A percentile compares a stretch with the other conserved stretches of the same genome.
phyloP scores from a whole-genome alignment of 2,888 invertebrate species.

The Colostygia pectinataria region DNA sequence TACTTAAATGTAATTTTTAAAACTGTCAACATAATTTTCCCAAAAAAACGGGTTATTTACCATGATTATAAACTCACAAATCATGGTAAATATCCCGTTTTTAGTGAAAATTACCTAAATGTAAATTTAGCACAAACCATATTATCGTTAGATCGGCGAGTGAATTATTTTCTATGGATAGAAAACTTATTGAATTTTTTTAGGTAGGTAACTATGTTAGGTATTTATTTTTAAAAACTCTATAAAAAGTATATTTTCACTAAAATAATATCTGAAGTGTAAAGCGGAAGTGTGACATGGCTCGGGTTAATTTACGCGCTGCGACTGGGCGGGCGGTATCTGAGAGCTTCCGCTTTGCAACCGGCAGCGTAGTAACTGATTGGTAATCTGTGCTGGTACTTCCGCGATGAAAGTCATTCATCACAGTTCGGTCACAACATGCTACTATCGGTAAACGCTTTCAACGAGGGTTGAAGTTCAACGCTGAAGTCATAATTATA shows the following conservation, averaged over 20 bases:
- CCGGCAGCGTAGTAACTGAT: slow-evolving; percentile 44
- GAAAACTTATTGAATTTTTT: not conserved
- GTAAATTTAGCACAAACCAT: too few species aligned
- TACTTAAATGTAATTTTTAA: too few species aligned
- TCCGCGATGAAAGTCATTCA: slow-evolving; percentile 68
- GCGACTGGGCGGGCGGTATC: slow-evolving; percentile 64
- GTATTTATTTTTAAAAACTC: not conserved
- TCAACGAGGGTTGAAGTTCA: slow-evolving; percentile 33
- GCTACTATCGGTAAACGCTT: slow-evolving; percentile 57
- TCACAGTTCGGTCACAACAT: slow-evolving; percentile 68
- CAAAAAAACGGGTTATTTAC: too few species aligned
- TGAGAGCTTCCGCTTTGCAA: slow-evolving; percentile 61
- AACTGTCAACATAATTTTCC: too few species aligned
- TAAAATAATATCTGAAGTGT: slow-evolving; percentile 43
- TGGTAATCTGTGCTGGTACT: slow-evolving; percentile 14
- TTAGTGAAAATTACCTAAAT: too few species aligned
- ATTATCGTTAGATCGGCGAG: too few species aligned
- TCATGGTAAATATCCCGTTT: too few species aligned
- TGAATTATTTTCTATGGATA: too few species aligned
- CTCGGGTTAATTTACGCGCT: slow-evolving; percentile 65
- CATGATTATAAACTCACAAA: too few species aligned
- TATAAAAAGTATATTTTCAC: slow-evolving; percentile 5
- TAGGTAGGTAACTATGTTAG: too few species aligned
- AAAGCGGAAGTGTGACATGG: slow-evolving; percentile 59
- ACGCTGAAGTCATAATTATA: slow-evolving; percentile 30